These are phyloP conservation scores for Heliconius eleuchia DNA, from an alignment of 1,140 invertebrate species.

Conservation along the genomic window DNA sequence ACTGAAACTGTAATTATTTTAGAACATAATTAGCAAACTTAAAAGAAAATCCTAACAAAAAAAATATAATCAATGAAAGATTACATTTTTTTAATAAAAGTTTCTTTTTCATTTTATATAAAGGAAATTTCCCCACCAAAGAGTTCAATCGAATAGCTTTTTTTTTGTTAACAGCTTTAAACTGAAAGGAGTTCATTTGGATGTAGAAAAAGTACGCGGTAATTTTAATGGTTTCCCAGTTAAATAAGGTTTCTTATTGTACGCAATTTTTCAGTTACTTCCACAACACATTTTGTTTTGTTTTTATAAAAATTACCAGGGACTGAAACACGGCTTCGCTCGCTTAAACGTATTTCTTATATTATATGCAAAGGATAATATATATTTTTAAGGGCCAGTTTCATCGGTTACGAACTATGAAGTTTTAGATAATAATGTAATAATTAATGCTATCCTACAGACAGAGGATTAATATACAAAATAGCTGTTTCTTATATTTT, in stretches of 20 bases:
- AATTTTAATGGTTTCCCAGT: constrained; percentile 4
- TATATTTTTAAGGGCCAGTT: too few relatives aligned
- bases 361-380: too few relatives aligned
- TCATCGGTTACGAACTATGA: too few relatives aligned
- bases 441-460: too few relatives aligned
- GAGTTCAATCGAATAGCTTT: constrained; percentile 6
- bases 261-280: constrained; percentile 1
- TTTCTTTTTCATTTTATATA: neutral
- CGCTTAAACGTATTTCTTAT: neutral
- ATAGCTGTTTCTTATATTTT: too few relatives aligned
- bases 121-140: constrained; percentile 4
- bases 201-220: neutral
- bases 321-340: too few relatives aligned
- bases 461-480: too few relatives aligned
- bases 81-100: neutral
- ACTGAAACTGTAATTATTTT: neutral
- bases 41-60: too few relatives aligned
- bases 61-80: too few relatives aligned
- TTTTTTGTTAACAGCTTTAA: neutral
- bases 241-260: constrained; percentile 16
- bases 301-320: neutral
- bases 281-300: neutral
- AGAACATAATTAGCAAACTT: neutral
- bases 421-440: too few relatives aligned
- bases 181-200: neutral